Evolutionary conservation across 2,113 vertebrate species (phyloP).

Genomic region (Diadophis punctatus): DNA sequence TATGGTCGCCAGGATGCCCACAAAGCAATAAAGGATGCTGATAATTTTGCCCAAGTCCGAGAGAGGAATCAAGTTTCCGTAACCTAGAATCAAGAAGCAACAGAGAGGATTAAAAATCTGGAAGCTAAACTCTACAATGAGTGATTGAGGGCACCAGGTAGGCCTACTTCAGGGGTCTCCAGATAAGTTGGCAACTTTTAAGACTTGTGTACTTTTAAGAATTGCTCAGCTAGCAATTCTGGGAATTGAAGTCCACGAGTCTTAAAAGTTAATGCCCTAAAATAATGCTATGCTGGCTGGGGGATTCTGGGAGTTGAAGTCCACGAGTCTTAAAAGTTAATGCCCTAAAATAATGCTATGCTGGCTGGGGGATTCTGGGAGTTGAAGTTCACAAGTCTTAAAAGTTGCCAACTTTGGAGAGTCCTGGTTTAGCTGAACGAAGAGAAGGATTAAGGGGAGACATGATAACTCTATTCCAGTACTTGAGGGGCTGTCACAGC

Average conservation of each 20-base stretch:
- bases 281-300: not conserved
- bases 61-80: conserved; percentile 68
- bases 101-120: not conserved
- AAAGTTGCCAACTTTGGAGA: too few species aligned
- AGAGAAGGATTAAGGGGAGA: too few species aligned
- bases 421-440: too few species aligned
- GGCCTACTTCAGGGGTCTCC: not conserved
- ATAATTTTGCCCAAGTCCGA: conserved; percentile 71
- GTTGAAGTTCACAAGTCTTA: too few species aligned
- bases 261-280: too few species aligned
- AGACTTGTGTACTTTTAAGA: not conserved
- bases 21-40: conserved; percentile 67
- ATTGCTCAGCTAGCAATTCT: too few species aligned
- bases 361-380: not conserved
- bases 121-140: not conserved
- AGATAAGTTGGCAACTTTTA: not conserved
- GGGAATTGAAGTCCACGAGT: not conserved
- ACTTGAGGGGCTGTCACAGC: too few species aligned
- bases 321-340: too few species aligned
- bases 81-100: conserved; percentile 61
- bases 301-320: too few species aligned
- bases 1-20: conserved; percentile 74
- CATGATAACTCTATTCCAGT: too few species aligned
- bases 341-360: too few species aligned
- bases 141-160: not conserved